Evolutionary conservation across 2,113 vertebrate species (phyloP).

Genomic region (Bothrops jararaca): DNA sequence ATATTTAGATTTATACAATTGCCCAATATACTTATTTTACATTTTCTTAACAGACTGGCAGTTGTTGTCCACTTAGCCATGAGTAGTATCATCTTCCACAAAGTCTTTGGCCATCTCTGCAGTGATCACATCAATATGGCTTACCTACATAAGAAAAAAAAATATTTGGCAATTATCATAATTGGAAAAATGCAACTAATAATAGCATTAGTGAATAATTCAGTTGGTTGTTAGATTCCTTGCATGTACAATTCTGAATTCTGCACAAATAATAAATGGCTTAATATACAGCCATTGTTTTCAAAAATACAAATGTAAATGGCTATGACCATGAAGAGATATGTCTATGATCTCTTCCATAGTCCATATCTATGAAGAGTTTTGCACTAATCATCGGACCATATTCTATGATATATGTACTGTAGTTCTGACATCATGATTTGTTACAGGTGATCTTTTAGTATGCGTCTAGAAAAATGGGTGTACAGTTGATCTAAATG

Average conservation of each 20-base stretch:
- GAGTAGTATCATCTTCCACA: slow-evolving; percentile 98
- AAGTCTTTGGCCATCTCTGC: slow-evolving; percentile 99
- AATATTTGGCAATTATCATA: neutral
- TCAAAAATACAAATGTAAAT: neutral
- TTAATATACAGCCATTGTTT: neutral
- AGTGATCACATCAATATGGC: slow-evolving; percentile 98
- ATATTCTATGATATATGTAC: neutral
- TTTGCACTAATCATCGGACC: neutral
- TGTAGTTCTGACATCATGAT: neutral
- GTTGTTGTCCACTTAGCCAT: slow-evolving; percentile 76
- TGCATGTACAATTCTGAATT: neutral
- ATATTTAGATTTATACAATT: slow-evolving; percentile 67
- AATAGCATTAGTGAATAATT: neutral
- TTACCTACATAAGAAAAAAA: slow-evolving; percentile 78
- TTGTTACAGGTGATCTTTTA: neutral
- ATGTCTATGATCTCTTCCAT: neutral
- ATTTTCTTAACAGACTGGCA: slow-evolving; percentile 53
- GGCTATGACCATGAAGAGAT: neutral
- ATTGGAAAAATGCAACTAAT: neutral
- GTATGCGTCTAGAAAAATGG: neutral
- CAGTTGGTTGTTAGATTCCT: neutral
- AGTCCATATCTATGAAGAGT: neutral
- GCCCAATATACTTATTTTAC: slow-evolving; percentile 65
- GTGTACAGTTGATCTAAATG: neutral
- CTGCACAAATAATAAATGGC: neutral